Evolutionary conservation across 2,797 vertebrate genomes (phyloP).

Genomic region (Chromobotia macracanthus): DNA sequence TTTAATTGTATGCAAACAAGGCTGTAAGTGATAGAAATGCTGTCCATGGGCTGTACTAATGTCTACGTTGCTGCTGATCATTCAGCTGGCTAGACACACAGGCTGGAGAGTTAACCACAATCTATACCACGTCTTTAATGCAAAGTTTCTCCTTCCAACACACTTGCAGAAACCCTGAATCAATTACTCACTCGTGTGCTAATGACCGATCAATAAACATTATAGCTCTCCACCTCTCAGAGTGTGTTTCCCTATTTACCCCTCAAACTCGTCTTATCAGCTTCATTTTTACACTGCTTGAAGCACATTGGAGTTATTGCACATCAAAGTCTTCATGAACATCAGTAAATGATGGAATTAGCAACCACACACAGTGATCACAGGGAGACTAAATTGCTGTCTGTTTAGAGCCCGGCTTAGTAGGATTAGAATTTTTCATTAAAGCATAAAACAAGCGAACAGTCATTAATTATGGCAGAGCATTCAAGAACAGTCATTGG

Average conservation of each 20-base stretch:
- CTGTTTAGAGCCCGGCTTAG: conserved; percentile 43
- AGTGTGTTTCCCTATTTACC: conserved; percentile 30
- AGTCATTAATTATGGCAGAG: conserved; percentile 43
- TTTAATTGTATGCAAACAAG: neutral
- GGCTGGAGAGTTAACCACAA: neutral
- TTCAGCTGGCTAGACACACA: neutral
- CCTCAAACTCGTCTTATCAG: conserved; percentile 44
- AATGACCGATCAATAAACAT: conserved; percentile 45
- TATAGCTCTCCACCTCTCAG: conserved; percentile 29
- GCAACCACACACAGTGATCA: conserved; percentile 34
- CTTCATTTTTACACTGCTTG: conserved; percentile 37
- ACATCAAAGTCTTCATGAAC: conserved; percentile 22
- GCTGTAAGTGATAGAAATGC: neutral
- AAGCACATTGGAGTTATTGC: conserved; percentile 19
- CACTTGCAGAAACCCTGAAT: conserved; percentile 43
- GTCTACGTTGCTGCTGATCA: neutral
- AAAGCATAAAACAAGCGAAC: conserved; percentile 40
- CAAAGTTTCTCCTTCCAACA: neutral
- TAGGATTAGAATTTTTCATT: conserved; percentile 44
- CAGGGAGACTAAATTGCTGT: conserved; percentile 30
- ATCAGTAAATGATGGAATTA: conserved; percentile 45
- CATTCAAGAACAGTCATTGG: conserved; percentile 40
- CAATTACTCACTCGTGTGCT: conserved; percentile 47
- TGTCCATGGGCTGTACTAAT: neutral
- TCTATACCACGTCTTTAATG: conserved; percentile 14